Percentiles rank a stretch among this genome's conserved stretches.
phyloP scores from a whole-genome alignment of 2,113 vertebrate species.

The Zonotrichia leucophrys region DNA sequence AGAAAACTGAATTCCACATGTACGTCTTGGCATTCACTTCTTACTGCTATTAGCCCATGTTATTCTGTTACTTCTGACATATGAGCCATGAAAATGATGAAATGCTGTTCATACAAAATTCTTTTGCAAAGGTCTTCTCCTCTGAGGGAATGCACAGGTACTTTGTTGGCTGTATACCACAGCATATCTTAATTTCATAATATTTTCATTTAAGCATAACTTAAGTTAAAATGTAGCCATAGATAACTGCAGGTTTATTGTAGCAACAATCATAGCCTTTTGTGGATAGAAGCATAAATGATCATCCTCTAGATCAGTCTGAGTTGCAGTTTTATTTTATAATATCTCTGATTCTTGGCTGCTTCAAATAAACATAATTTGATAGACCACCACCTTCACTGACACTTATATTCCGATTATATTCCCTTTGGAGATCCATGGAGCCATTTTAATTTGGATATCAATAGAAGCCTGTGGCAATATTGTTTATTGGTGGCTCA shows the following conservation, averaged over 20 bases:
- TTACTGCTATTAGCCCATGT: neutral
- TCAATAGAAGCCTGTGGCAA: neutral
- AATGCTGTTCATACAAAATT: neutral
- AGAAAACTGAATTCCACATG: neutral
- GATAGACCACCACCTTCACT: neutral
- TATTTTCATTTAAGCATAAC: neutral
- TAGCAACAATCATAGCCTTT: neutral
- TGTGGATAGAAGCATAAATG: neutral
- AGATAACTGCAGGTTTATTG: neutral
- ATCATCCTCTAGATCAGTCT: neutral
- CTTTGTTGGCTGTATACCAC: neutral
- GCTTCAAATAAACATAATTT: neutral
- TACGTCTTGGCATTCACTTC: neutral
- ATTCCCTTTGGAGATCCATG: neutral
- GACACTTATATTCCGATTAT: neutral
- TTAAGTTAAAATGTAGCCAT: neutral
- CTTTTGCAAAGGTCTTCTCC: neutral
- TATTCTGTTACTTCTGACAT: neutral
- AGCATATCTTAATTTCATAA: neutral
- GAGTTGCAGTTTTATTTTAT: neutral
- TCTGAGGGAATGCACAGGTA: neutral
- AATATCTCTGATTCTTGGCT: neutral
- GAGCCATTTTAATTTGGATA: neutral
- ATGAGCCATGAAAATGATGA: neutral
- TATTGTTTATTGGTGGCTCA: neutral